Percentiles rank a stretch among this genome's conserved stretches.
These are phyloP conservation scores for Phataginus tetradactyla DNA, from an alignment of 2,797 vertebrate species.

Conservation along the genomic window DNA sequence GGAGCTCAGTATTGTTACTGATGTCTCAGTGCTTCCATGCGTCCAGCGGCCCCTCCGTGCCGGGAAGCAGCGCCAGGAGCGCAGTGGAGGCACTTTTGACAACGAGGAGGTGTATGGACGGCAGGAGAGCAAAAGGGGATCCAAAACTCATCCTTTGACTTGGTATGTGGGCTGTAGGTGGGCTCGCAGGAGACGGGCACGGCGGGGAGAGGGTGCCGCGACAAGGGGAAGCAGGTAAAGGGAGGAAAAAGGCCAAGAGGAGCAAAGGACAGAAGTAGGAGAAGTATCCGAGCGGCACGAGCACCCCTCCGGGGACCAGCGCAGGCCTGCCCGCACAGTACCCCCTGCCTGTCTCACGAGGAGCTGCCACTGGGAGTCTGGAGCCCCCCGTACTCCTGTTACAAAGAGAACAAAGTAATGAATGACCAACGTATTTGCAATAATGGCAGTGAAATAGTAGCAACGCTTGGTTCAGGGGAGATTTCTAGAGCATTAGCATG, in stretches of 20 bases:
- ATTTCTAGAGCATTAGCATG: conserved; percentile 32
- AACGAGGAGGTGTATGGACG: not conserved
- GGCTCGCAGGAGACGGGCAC: not conserved
- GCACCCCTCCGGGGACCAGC: not conserved
- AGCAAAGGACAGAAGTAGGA: not conserved
- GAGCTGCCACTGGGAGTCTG: not conserved
- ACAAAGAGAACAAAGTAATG: not conserved
- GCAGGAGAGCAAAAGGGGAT: not conserved
- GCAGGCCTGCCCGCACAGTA: rapidly evolving
- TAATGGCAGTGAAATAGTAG: conserved; percentile 4
- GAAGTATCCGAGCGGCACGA: not conserved
- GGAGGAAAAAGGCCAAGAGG: not conserved
- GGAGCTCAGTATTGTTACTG: not conserved
- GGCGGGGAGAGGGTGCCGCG: not conserved
- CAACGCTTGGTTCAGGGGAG: not conserved
- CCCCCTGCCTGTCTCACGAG: not conserved
- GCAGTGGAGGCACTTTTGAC: not conserved
- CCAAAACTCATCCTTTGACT: not conserved
- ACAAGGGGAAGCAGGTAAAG: not conserved
- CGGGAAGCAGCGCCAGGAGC: not conserved
- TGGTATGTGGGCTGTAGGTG: not conserved
- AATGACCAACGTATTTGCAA: not conserved
- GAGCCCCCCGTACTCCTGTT: no score
- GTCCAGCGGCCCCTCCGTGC: not conserved
- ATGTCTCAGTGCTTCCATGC: not conserved